Evolutionary conservation across 2,888 invertebrate genomes (phyloP), one percentile per base, ranked within the genome.

Genomic region (Polymixis flavicincta): DNA sequence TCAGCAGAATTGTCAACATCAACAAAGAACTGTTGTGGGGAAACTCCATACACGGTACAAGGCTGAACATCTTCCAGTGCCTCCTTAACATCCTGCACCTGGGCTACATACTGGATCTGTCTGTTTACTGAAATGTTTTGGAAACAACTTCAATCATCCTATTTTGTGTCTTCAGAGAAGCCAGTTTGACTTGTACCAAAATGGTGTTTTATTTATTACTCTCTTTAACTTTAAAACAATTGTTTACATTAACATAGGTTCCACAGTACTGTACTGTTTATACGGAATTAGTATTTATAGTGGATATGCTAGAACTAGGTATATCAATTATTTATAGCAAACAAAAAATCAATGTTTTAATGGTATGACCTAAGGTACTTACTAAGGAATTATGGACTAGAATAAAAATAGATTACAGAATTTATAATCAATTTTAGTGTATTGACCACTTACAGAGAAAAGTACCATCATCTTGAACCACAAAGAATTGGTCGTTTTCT

Each of bases 391-490:
- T 50, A n/a, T 32, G 22, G 14, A 37, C 2, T 2, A 65, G 9
- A 50, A 0, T 50, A 65, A 22, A 64, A 22, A 22, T 6, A 22
- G 7, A 32, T 22, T 13, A 48, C 37, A 57, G 32, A 55, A 70
- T 68, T 68, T 14, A 17, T 28, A 28, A 45, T 37, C 0, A 25
- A 50, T 28, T 28, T 71, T 50, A n/a, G 2, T n/a, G 6, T 48
- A 0, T 32, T 55, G 37, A 4, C 9, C 37, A 76, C 93, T 92
- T 88, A 93, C 94, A 88, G 25, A 95, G 85, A 85, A 94, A 92
- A 57, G 94, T 93, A 22, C 94, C 94, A 90, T 95, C 93, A 75
- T 95, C 94, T 87, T 95, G 93, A 60, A 96, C 92, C 19, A 96
- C 93, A 80, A 94, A 93, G 84, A 94, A 93, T 74, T 95, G 94